Evolutionary conservation across 2,888 invertebrate species (phyloP), one percentile per base, ranked within the genome.

Genomic region (Iselma pallidipennis): DNA sequence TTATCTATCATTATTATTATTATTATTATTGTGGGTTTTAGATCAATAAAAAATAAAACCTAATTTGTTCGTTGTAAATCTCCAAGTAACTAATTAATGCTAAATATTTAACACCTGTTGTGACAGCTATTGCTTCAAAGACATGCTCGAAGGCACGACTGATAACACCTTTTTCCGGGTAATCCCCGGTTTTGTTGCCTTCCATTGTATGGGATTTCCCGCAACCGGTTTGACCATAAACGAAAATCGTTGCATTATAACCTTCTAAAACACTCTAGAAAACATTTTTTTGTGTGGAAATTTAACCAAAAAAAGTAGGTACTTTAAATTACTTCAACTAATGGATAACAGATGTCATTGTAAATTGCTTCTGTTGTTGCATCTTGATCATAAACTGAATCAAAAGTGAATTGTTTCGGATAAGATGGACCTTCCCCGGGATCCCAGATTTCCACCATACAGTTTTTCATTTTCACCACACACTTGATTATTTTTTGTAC

Each of bases 201-300:
- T 94, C 93, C 95, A 96, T 96, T 10, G 94, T 92, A 78, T 91
- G 93, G 0, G 94, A 93, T 79, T 95, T 96, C 0, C 95, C 95
- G 78, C 94, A 94, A 0, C 95, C 95, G 0, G 95, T 95, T 82
- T 95, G 95, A 0, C 95, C 95, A 77, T 96, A 96, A 0, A 95
- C 95, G 80, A 96, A 95, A 55, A 96, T 93, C 0, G 95, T 95
- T 16, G 93, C 92, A 83, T 95, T 96, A 83, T 95, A 95, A 0
- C 95, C 95, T 76, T 95, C 95, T 57, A 95, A 85, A 1, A 94
- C 93, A 63, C 93, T 93, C 78, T 83, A 63, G 10, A 60, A 78
- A 76, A 53, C 5, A 49, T 12, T 25, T 14, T 16, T 10, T 42
- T 52, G 7, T 19, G 49, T 3, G 16, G 10, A 23, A 5, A 4